Evolutionary conservation across 2,888 invertebrate genomes (phyloP).

Genomic region (Auanema freiburgensis): DNA sequence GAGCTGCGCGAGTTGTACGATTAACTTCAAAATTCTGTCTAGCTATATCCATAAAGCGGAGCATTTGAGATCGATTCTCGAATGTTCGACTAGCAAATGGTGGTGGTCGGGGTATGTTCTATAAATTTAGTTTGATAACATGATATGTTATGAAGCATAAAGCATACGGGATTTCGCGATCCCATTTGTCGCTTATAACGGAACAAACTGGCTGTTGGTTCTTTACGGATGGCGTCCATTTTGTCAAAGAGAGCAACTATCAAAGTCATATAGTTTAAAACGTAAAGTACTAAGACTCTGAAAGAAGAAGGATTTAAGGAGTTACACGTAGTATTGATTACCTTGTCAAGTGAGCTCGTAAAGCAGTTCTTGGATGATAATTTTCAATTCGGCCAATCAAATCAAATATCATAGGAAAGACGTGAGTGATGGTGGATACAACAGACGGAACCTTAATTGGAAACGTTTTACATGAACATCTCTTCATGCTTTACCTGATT

Average conservation of each 20-base stretch:
- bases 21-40: constrained; percentile 28
- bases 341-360: constrained; percentile 87
- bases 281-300: constrained; percentile 91
- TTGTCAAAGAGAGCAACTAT: constrained; percentile 87
- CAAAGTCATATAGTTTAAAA: constrained; percentile 88
- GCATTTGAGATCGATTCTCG: constrained; percentile 41
- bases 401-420: constrained; percentile 89
- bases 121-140: background rate
- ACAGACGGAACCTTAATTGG: constrained; percentile 75
- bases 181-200: constrained; percentile 37
- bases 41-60: constrained; percentile 36
- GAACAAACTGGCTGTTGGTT: constrained; percentile 12
- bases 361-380: constrained; percentile 89
- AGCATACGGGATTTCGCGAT: constrained; percentile 37
- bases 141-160: background rate
- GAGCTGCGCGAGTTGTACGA: constrained; percentile 30
- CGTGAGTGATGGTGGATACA: constrained; percentile 82
- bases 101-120: constrained; percentile 43
- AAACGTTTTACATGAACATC: background rate
- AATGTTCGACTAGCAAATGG: constrained; percentile 49
- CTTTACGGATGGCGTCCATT: constrained; percentile 69
- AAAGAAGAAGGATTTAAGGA: constrained; percentile 59
- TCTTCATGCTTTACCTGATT: constrained; percentile 49
- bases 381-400: constrained; percentile 77
- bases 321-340: constrained; percentile 64